Evolutionary conservation across 2,797 vertebrate species (phyloP).

Genomic region (Amblyopsis hoosieri): DNA sequence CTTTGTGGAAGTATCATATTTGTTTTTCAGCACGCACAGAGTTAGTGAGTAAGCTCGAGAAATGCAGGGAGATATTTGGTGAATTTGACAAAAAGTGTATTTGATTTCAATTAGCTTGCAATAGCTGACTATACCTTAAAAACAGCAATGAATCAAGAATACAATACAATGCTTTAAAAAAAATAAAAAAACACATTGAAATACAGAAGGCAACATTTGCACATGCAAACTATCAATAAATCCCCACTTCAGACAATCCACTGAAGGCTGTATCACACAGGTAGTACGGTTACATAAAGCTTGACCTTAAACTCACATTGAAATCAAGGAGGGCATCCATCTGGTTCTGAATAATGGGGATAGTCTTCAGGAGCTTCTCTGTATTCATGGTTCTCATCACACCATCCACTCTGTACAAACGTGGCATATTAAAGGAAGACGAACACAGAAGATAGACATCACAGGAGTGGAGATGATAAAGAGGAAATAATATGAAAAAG

Average conservation of each 20-base stretch:
- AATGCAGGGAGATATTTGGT: no score
- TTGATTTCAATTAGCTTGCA: no score
- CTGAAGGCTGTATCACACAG: not conserved
- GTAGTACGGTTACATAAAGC: slow-evolving; percentile 25
- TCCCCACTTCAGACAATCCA: slow-evolving; percentile 7
- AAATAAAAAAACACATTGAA: no score
- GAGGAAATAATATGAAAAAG: slow-evolving; percentile 5
- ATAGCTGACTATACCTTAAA: no score
- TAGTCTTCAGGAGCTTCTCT: slow-evolving; percentile 98
- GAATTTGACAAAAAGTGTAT: no score
- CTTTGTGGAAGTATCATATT: no score
- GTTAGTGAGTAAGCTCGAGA: no score
- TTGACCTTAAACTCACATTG: slow-evolving; percentile 86
- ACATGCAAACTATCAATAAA: no score
- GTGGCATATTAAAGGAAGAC: slow-evolving; percentile 7
- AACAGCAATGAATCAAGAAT: no score
- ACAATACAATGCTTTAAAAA: no score
- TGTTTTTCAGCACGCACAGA: no score
- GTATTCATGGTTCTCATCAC: slow-evolving; percentile 99
- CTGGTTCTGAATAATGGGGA: slow-evolving; percentile 99
- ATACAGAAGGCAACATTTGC: slow-evolving; percentile 2
- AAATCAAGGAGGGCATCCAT: slow-evolving; percentile 99
- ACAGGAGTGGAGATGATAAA: slow-evolving; percentile 10
- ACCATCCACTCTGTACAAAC: slow-evolving; percentile 88
- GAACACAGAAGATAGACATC: not conserved